Evolutionary conservation across 2,113 vertebrate species (phyloP), one percentile per base, ranked within the genome.

Genomic region (Odocoileus hemionus): DNA sequence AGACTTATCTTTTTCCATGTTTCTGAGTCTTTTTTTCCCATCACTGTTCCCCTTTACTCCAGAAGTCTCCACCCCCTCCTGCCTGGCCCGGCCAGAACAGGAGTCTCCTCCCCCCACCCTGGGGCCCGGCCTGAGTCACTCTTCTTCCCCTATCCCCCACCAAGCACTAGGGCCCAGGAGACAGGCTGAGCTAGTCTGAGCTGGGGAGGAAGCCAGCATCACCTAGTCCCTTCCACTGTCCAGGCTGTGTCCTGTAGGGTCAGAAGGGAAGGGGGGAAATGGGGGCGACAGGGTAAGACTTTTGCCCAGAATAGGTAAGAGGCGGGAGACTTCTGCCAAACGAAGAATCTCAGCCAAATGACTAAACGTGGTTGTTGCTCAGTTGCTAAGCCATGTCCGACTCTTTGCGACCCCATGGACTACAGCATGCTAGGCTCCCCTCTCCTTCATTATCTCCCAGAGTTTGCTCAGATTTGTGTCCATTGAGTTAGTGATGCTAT

Each of bases 51-150:
- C 39, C 26, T 50, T 87, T 47, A 36, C 23, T 12, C 45, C 52
- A 82, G 45, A 57, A 12, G 33, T 79, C 86, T 92, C 96, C 89
- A 92, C 96, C 95, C 96, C 93, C 92, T 97, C 97, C 94, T 23
- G 96, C 94, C 90, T 52, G 64, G 92, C 92, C 96, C 96, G 98
- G 98, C 96, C 97, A 74, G 86, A 54, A 95, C 98, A 98, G 78
- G 96, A 91, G 61, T 88, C 78, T 95, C 95, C 94, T 87, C 94
- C 82, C 96, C 96, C 86, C 93, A 70, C 95, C 97, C 96, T 23
- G 17, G 16, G 96, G 97, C 95, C 76, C 86, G 92, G 47, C 13
- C 55, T 97, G 97, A 98, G 91, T 98, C 98, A 98, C 45, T 90
- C 74, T 60, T 93, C 58, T 79, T 50, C 67, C 96, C 70, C 47